A percentile compares a stretch with the other conserved stretches of the same genome.
Conservation (phyloP, 30 jellyfish, hydroid and myxozoan genomes). For the Hydractinia symbiolongicarpus region DNA sequence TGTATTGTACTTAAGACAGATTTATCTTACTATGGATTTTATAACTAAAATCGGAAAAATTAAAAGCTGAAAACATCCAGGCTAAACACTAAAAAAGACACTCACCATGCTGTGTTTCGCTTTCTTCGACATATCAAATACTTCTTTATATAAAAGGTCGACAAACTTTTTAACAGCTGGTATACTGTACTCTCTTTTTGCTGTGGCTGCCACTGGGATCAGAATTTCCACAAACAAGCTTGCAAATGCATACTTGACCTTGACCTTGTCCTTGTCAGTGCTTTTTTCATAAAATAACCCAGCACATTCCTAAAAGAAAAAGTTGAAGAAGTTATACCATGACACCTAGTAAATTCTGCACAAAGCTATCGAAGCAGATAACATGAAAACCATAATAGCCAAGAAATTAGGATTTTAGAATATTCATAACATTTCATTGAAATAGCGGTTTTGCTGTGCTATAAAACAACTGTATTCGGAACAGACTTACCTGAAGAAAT, state of each 20-base stretch:
- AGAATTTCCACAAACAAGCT: constrained; percentile 89
- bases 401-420: too few relatives aligned
- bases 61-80: neutral
- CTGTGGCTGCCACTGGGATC: constrained; percentile 98
- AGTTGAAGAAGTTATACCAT: too few relatives aligned
- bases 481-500: constrained; percentile 75
- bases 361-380: too few relatives aligned
- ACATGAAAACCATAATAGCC: too few relatives aligned
- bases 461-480: neutral
- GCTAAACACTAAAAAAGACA: neutral
- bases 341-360: too few relatives aligned
- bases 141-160: constrained; percentile 88
- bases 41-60: neutral
- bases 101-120: constrained; percentile 93
- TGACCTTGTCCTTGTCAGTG: constrained; percentile 58
- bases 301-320: constrained; percentile 78
- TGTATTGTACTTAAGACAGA: too few relatives aligned
- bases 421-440: too few relatives aligned
- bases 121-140: constrained; percentile 90
- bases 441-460: too few relatives aligned
- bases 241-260: constrained; percentile 91
- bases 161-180: constrained; percentile 99
- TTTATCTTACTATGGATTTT: too few relatives aligned
- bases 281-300: constrained; percentile 75
- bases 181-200: constrained; percentile 89